A percentile compares a stretch with the other conserved stretches of the same genome.
Evolutionary conservation across 2,113 vertebrate species (phyloP).

Genomic region (Siniperca knerii): DNA sequence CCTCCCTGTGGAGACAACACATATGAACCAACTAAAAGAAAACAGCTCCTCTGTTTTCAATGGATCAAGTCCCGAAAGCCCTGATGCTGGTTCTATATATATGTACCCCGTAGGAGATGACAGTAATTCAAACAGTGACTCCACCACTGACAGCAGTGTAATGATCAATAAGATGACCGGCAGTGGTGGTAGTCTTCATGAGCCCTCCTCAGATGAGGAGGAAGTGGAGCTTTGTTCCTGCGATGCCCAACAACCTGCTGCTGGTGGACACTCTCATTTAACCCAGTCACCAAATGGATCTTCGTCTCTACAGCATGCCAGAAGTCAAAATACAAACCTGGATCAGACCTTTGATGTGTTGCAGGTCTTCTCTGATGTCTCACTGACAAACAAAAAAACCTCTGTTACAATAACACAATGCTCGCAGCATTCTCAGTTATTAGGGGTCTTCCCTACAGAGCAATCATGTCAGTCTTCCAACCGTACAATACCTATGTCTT

Average conservation of each 20-base stretch:
- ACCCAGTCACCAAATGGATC: conserved; percentile 19
- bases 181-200: conserved; percentile 14
- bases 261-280: conserved; percentile 4
- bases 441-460: conserved; percentile 11
- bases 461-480: conserved; percentile 29
- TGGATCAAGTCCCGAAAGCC: conserved; percentile 49
- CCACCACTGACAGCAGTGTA: conserved; percentile 48
- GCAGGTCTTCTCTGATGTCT: conserved; percentile 32
- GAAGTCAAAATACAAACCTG: conserved; percentile 26
- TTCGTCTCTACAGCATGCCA: conserved; percentile 1
- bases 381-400: conserved; percentile 52
- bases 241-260: conserved; percentile 16
- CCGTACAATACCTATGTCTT: conserved; percentile 19
- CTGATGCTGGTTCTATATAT: conserved; percentile 57
- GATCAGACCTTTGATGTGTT: conserved; percentile 38
- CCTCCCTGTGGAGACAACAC: conserved; percentile 85
- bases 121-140: conserved; percentile 88
- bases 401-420: neutral
- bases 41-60: conserved; percentile 68
- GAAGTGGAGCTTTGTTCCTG: conserved; percentile 88
- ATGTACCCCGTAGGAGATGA: conserved; percentile 88
- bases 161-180: conserved; percentile 6
- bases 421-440: conserved; percentile 19
- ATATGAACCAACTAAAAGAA: conserved; percentile 83
- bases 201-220: conserved; percentile 87